Evolutionary conservation across 2,113 vertebrate species (phyloP), one percentile per base, ranked within the genome.

Genomic region (Lampris incognitus): DNA sequence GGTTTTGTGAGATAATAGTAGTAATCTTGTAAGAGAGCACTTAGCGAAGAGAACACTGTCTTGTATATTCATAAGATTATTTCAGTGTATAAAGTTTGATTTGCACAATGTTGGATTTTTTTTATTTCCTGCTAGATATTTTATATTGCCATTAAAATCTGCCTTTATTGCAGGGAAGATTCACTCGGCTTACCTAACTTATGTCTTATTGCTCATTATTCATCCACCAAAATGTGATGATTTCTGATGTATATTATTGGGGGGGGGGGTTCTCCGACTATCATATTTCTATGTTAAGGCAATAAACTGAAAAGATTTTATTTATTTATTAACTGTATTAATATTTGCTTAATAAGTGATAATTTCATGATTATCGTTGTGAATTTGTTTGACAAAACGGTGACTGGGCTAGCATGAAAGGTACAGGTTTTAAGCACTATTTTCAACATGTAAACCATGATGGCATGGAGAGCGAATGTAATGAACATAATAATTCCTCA

Each of bases 1-100:
- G 37, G 8, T 58, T 46, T 63, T 13, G 13, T 60, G 58, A 54
- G 37, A 60, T 7, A 9, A 58, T 9, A 42, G 39, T 42, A 54
- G 71, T 90, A 91, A 57, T 91, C 9, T 72, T 93, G 76, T 95
- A 83, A 93, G 65, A 49, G 46, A 58, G 2, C 77, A 68, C 71
- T 61, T 3, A 11, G 64, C 79, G 54, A 78, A 64, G 24, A 84
- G 62, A 85, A 73, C 74, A 68, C 63, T 82, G 63, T 56, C 79
- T 89, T 75, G 72, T 86, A 69, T 78, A 82, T 88, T 83, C 84
- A 44, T 78, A 83, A 67, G 51, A 68, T 72, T 72, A 80, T 85
- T 66, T 66, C 5, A 11, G 37, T 72, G 76, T 77, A 70, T 37
- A 88, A 72, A 83, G 5, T 50, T 24, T 24, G 6, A 24, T 37